Conservation (phyloP, 2,113 vertebrate genomes). For the Daubentonia madagascariensis region DNA sequence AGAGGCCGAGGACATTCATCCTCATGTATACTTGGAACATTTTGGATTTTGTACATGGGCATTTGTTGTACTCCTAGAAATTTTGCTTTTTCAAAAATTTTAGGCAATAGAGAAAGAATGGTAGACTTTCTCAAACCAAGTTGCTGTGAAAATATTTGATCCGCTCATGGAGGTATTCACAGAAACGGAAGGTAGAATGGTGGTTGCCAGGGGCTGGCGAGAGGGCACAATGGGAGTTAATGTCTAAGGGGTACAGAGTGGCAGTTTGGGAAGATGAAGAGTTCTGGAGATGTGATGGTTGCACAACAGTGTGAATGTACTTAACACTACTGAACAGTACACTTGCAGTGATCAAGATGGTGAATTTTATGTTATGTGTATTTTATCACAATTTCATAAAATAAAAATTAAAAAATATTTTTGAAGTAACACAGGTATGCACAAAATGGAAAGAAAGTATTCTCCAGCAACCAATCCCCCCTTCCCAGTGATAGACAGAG, state of each 20-base stretch:
- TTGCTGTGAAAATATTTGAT: neutral
- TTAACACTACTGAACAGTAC: neutral
- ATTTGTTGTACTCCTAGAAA: too few species aligned
- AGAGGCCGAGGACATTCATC: neutral
- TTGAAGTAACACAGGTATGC: neutral
- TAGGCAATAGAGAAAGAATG: neutral
- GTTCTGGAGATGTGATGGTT: neutral
- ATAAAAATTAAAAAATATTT: neutral
- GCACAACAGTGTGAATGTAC: neutral
- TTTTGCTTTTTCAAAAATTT: neutral
- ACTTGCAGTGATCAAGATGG: neutral
- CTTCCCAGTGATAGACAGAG: neutral
- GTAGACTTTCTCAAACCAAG: neutral
- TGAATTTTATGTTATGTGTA: neutral
- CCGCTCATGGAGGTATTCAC: too few species aligned
- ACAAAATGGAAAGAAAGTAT: neutral
- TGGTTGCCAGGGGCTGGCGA: neutral
- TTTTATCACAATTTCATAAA: neutral
- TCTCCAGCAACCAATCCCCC: neutral
- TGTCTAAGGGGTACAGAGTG: neutral
- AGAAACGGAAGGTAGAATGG: neutral
- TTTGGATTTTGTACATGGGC: neutral
- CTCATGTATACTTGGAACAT: neutral
- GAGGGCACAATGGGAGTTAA: neutral
- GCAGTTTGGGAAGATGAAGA: neutral